phyloP scores from a whole-genome alignment of 2,888 invertebrate species.

The Leptura quadrifasciata region DNA sequence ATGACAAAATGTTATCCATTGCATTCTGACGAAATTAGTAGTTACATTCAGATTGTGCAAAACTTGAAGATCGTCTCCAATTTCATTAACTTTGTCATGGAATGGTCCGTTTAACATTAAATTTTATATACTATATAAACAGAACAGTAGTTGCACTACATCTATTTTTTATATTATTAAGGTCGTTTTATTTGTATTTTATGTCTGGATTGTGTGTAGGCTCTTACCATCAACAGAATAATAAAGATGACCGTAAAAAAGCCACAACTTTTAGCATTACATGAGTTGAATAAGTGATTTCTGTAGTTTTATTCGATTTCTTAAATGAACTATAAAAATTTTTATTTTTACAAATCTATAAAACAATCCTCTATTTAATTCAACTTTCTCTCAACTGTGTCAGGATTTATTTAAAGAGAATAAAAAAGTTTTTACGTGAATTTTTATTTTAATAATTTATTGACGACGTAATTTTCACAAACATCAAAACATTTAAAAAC shows the following conservation, averaged over 20 bases:
- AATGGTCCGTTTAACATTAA: background rate
- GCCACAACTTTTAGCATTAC: conserved; percentile 37
- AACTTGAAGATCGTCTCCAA: conserved; percentile 12
- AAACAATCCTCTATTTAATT: conserved; percentile 8
- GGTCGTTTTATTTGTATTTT: conserved; percentile 37
- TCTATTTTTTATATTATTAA: conserved; percentile 26
- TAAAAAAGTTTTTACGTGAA: too few relatives aligned
- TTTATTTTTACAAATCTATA: conserved; percentile 32
- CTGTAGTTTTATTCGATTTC: conserved; percentile 30
- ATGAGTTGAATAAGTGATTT: conserved; percentile 40
- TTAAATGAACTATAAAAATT: conserved; percentile 37
- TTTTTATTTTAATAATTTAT: too few relatives aligned
- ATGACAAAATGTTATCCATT: too few relatives aligned
- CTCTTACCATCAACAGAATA: conserved; percentile 34
- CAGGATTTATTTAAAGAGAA: too few relatives aligned
- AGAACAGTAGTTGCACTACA: conserved; percentile 30
- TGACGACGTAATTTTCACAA: too few relatives aligned
- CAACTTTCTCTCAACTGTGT: background rate
- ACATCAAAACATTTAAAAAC: too few relatives aligned
- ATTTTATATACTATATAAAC: conserved; percentile 31
- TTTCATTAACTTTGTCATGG: conserved; percentile 27
- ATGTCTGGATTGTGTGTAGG: conserved; percentile 40
- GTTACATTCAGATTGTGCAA: background rate
- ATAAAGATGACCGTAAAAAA: conserved; percentile 38
- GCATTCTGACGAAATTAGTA: background rate